phyloP scores from a whole-genome alignment of 2,113 vertebrate species.

The Oenanthe oenanthe region DNA sequence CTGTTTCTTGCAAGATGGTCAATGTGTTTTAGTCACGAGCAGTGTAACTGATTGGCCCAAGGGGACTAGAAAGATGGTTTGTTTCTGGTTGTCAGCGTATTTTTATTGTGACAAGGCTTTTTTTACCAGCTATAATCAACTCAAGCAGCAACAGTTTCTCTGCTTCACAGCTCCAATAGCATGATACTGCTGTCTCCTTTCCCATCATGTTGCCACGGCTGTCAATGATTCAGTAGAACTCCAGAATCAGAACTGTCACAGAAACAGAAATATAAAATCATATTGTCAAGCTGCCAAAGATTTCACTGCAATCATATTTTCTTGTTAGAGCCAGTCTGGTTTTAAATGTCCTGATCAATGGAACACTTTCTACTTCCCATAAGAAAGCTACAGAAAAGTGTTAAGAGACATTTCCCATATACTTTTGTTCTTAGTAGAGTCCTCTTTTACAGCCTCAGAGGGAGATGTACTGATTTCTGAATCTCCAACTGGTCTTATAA shows the following conservation, averaged over 20 bases:
- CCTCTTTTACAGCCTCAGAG: not conserved
- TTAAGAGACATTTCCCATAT: not conserved
- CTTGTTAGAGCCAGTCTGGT: not conserved
- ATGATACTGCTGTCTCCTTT: not conserved
- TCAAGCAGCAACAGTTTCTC: not conserved
- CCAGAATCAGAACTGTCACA: slow-evolving; percentile 39
- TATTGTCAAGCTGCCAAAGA: slow-evolving; percentile 30
- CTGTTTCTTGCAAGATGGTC: not conserved
- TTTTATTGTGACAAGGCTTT: slow-evolving; percentile 22
- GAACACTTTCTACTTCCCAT: not conserved
- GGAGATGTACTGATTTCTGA: not conserved
- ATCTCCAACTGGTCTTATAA: not conserved
- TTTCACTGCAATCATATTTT: not conserved
- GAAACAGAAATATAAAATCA: slow-evolving; percentile 26
- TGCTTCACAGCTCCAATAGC: not conserved
- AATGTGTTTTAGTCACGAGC: not conserved
- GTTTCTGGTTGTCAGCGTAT: slow-evolving; percentile 31
- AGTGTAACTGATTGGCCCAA: not conserved
- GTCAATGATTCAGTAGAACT: slow-evolving; percentile 25
- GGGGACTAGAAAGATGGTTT: not conserved
- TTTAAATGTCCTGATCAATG: not conserved
- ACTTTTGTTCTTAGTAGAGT: not conserved
- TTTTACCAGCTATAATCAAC: slow-evolving; percentile 6
- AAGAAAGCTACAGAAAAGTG: not conserved
- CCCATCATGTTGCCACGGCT: not conserved